Base-by-base conservation (phyloP, 2,888 invertebrate genomes). In the Nysson spinosus region DNA sequence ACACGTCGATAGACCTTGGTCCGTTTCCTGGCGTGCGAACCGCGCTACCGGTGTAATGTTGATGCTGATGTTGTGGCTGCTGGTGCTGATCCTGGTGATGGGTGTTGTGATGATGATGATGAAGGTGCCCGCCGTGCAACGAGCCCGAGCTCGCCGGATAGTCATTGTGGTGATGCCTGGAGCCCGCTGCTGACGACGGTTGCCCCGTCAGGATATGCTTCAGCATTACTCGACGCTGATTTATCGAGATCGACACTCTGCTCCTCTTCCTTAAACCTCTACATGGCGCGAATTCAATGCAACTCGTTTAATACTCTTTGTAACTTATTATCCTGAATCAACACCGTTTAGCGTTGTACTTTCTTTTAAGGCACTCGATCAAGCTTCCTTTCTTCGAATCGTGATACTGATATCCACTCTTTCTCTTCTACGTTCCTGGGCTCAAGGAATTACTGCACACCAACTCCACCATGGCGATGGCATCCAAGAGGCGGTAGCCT, bases 141-240 rank as follows among this genome's bases (percentile, higher is more conserved):
- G 76, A 74, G 69, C 72, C 77, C 66, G 75, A 61, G 67, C 74
- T 77, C 72, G 79, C 67, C 69, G 82, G 80, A 60, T 81, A 82
- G 47, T 85, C 85, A 79, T 83, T 83, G 81, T 90, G 90, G 56
- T 82, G 80, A 69, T 78, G 80, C 77, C 85, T 89, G 87, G 89
- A 87, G 87, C 87, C 86, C 82, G 85, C 88, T n/a, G n/a, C n/a
- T 87, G 87, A 85, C 83, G 87, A 88, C 88, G 88, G 89, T 83
- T 86, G 88, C 87, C 88, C 89, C 89, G 89, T 88, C 83, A 89
- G 89, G 86, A 93, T 92, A 89, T 93, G 93, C 89, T 93, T 93
- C 90, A 93, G 91, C 93, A 93, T 93, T 88, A 84, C 85, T 84
- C 79, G 77, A 71, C 61, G 61, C 70, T 75, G 64, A 35, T 39